phyloP scores from a whole-genome alignment of 2,888 invertebrate genomes.

The Carabus problematicus region DNA sequence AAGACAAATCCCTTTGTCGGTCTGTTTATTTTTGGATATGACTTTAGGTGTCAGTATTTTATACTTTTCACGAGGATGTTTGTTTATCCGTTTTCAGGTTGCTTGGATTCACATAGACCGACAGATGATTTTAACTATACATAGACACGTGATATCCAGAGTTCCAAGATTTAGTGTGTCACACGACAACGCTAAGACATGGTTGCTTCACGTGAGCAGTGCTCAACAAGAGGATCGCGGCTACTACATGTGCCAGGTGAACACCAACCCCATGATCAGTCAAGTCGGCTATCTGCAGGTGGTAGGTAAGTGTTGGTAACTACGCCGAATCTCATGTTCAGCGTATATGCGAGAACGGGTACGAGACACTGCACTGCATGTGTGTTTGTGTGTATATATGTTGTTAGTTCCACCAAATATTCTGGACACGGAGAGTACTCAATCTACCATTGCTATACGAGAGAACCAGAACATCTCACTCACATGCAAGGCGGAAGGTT shows the following conservation, averaged over 20 bases:
- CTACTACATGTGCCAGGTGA: slow-evolving; percentile 89
- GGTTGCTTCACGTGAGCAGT: slow-evolving; percentile 88
- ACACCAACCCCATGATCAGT: slow-evolving; percentile 94
- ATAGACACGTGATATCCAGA: slow-evolving; percentile 88
- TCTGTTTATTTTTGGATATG: too few species aligned
- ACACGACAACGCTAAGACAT: slow-evolving; percentile 91
- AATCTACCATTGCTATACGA: slow-evolving; percentile 88
- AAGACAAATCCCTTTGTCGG: too few species aligned
- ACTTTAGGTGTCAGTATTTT: background rate
- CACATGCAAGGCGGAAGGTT: slow-evolving; percentile 89
- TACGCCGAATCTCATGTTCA: background rate
- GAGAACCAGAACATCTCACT: slow-evolving; percentile 95
- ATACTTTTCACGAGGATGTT: background rate
- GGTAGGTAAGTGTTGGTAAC: slow-evolving; percentile 73
- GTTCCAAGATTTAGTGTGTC: slow-evolving; percentile 91
- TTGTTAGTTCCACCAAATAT: slow-evolving; percentile 91
- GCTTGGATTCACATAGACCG: slow-evolving; percentile 95
- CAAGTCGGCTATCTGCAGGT: slow-evolving; percentile 94
- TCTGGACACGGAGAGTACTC: slow-evolving; percentile 87
- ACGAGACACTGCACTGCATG: background rate
- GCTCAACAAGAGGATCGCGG: slow-evolving; percentile 92
- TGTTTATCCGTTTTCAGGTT: slow-evolving; percentile 67
- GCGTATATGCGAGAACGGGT: background rate
- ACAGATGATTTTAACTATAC: slow-evolving; percentile 92
- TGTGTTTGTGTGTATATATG: slow-evolving; percentile 43